Conservation (phyloP, 2,888 invertebrate genomes). For the Aleiodes alternator region DNA sequence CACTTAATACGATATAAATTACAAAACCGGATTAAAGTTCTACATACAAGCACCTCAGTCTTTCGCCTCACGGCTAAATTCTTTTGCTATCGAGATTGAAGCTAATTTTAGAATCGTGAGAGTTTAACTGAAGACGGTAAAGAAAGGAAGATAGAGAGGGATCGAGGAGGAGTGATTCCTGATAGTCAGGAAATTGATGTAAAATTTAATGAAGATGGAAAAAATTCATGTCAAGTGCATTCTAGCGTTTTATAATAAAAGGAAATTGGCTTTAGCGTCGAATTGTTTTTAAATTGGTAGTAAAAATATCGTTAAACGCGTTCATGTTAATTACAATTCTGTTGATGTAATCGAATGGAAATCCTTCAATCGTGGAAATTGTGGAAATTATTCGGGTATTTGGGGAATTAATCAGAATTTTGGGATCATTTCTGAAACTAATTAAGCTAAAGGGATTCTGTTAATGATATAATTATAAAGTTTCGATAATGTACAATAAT, state of each 20-base stretch:
- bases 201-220: constrained; percentile 10
- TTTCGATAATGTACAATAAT: too few species aligned
- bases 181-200: constrained; percentile 6
- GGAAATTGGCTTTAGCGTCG: constrained; percentile 2
- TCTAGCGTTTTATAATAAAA: not conserved
- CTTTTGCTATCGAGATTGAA: constrained; percentile 32
- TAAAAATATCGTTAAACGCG: too few species aligned
- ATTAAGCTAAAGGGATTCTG: too few species aligned
- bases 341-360: too few species aligned
- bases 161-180: constrained; percentile 4
- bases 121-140: constrained; percentile 17
- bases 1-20: constrained; percentile 58
- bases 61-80: constrained; percentile 37
- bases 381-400: too few species aligned
- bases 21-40: constrained; percentile 29
- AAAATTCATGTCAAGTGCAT: constrained; percentile 11
- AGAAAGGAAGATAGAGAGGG: not conserved
- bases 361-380: too few species aligned
- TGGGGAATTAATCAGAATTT: too few species aligned
- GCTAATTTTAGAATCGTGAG: constrained; percentile 48
- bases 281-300: too few species aligned
- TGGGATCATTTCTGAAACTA: too few species aligned
- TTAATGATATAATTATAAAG: too few species aligned
- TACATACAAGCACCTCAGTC: constrained; percentile 16
- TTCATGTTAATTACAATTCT: too few species aligned